Percentiles rank a stretch among this genome's conserved stretches.
These are phyloP conservation scores for Salvelinus fontinalis DNA, from an alignment of 2,113 vertebrate genomes.

Conservation along the genomic window DNA sequence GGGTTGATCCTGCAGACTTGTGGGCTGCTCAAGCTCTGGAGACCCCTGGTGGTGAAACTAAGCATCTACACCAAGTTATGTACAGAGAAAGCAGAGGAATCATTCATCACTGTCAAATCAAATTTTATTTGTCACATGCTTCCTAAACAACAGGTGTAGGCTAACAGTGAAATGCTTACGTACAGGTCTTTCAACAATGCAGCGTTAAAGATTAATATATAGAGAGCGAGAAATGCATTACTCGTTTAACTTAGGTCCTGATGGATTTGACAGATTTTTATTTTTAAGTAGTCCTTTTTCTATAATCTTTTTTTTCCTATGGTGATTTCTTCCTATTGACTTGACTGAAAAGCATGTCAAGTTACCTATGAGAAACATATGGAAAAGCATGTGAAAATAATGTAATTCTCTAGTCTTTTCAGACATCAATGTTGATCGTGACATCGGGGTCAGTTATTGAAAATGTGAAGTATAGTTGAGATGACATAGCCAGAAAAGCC, in stretches of 20 bases:
- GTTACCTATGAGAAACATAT: not conserved
- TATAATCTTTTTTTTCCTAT: too few species aligned
- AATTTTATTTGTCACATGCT: too few species aligned
- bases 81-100: not conserved
- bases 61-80: not conserved
- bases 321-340: not conserved
- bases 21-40: constrained; percentile 30
- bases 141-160: too few species aligned
- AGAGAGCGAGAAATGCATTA: too few species aligned
- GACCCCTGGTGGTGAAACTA: constrained; percentile 55
- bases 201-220: too few species aligned
- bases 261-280: too few species aligned
- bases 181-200: too few species aligned
- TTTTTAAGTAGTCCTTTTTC: too few species aligned
- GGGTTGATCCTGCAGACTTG: constrained; percentile 30
- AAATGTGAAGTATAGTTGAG: not conserved
- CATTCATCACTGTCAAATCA: not conserved
- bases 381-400: not conserved
- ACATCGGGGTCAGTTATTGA: not conserved
- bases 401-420: too few species aligned
- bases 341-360: not conserved
- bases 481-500: constrained; percentile 24
- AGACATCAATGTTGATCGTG: not conserved
- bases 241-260: too few species aligned
- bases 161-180: too few species aligned